Evolutionary conservation across 2,797 vertebrate species (phyloP).

Genomic region (Chromobotia macracanthus): DNA sequence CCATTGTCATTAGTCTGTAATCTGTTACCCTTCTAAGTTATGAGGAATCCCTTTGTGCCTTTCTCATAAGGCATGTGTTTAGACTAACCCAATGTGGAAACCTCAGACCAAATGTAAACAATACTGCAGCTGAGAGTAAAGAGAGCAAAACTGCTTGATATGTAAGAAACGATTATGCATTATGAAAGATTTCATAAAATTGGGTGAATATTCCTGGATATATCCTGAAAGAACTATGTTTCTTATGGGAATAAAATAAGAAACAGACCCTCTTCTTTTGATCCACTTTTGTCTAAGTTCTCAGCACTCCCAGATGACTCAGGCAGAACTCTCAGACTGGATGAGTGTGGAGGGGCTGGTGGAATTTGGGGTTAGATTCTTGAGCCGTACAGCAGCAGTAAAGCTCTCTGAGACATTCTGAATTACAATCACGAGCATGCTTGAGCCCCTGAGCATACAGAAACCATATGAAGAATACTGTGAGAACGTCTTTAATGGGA

Average conservation of each 20-base stretch:
- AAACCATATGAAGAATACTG: conserved; percentile 9
- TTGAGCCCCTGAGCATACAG: conserved; percentile 30
- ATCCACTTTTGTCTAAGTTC: conserved; percentile 10
- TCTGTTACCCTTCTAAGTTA: not conserved
- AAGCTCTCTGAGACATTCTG: conserved; percentile 49
- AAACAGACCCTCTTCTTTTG: not conserved
- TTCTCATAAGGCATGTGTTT: conserved; percentile 28
- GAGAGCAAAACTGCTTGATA: not conserved
- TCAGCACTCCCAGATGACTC: conserved; percentile 30
- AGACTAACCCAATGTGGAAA: conserved; percentile 24
- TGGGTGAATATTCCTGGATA: not conserved
- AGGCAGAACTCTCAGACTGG: conserved; percentile 4
- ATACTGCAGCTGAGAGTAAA: conserved; percentile 3
- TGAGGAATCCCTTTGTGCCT: conserved; percentile 19
- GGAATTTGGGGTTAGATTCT: conserved; percentile 32
- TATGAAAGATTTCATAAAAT: not conserved
- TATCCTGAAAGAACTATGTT: not conserved
- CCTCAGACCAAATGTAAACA: conserved; percentile 35
- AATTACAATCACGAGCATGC: conserved; percentile 43
- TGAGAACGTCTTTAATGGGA: conserved; percentile 24
- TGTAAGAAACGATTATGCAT: conserved; percentile 8
- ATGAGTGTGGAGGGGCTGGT: not conserved
- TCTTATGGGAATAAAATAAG: not conserved
- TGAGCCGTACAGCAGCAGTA: conserved; percentile 34
- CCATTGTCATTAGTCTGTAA: not conserved